These are phyloP conservation scores for Acanthiza pusilla DNA, from an alignment of 2,797 vertebrate species.

Conservation along the genomic window DNA sequence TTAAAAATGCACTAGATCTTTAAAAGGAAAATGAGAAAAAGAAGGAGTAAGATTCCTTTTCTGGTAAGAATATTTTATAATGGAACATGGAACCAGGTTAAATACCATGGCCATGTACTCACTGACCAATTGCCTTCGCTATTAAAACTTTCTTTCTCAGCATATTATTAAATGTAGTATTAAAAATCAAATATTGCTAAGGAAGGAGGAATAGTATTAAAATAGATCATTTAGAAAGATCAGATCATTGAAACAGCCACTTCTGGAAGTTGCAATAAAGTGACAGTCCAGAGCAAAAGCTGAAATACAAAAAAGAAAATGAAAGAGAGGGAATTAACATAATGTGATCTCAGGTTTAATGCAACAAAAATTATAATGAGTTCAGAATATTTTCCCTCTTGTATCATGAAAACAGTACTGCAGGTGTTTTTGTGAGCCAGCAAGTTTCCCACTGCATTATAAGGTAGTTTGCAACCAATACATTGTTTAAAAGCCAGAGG, in stretches of 20 bases:
- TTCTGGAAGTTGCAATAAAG: not conserved
- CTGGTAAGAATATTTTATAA: not conserved
- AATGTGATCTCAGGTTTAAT: not conserved
- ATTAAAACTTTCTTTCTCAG: not conserved
- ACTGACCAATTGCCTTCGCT: not conserved
- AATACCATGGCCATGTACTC: not conserved
- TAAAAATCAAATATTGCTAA: not conserved
- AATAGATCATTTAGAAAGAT: not conserved
- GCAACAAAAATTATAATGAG: not conserved
- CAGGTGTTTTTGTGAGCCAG: not conserved
- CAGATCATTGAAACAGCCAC: not conserved
- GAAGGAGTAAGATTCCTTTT: not conserved
- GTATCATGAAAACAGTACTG: not conserved
- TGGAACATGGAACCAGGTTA: not conserved
- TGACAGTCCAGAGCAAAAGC: not conserved
- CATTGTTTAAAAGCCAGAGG: not conserved
- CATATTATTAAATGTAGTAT: not conserved
- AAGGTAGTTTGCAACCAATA: not conserved
- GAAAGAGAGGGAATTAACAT: not conserved
- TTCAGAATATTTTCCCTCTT: not conserved
- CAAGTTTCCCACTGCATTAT: not conserved
- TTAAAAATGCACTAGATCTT: conserved; percentile 69
- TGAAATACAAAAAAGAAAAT: not conserved
- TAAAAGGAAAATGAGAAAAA: conserved; percentile 24
- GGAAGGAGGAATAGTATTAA: not conserved